Base-by-base conservation (phyloP, 2,888 invertebrate genomes). In the Chloroclysta siterata region DNA sequence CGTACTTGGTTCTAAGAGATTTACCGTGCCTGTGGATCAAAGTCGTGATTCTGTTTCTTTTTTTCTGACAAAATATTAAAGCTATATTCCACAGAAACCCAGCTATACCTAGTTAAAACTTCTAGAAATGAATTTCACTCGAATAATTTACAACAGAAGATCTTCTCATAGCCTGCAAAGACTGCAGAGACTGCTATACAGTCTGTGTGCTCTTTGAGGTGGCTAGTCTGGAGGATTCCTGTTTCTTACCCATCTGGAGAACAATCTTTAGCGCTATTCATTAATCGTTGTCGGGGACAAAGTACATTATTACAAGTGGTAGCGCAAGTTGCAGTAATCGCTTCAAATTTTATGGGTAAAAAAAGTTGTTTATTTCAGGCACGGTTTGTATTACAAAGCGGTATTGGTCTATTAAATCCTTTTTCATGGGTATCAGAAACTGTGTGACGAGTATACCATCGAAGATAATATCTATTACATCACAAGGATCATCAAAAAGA, bases 181-280 rank as follows among this genome's bases (percentile, higher is more conserved):
- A 33, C 52, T 48, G 15, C n/a, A 22, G 28, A 64, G 22, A 57
- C 61, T 60, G 51, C 61, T 63, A 53, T 53, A 50, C 39, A 28
- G 42, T 46, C 42, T 53, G 53, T 33, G 46, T 13, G 44, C 52
- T 55, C 65, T 61, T 65, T 61, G 55, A 62, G 42, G 41, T 53
- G 33, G 17, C 56, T 14, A 46, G 56, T 28, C n/a, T 52, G 55
- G 36, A 59, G 52, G 41, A 62, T 61, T 65, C 55, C 51, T 55
- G 54, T 59, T 59, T 36, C 46, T 47, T 15, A 42, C 59, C 56
- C 29, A 10, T 56, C 54, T 57, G 41, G 14, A 50, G 56, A 48
- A 50, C 41, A 33, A 55, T 48, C 17, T 51, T 15, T 14, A 36
- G 47, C 17, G 47, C 55, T 36, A 55, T 55, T 55, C 36, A 55